These are phyloP conservation scores for Chelonus insularis DNA, from an alignment of 1,140 invertebrate genomes.

Conservation along the genomic window DNA sequence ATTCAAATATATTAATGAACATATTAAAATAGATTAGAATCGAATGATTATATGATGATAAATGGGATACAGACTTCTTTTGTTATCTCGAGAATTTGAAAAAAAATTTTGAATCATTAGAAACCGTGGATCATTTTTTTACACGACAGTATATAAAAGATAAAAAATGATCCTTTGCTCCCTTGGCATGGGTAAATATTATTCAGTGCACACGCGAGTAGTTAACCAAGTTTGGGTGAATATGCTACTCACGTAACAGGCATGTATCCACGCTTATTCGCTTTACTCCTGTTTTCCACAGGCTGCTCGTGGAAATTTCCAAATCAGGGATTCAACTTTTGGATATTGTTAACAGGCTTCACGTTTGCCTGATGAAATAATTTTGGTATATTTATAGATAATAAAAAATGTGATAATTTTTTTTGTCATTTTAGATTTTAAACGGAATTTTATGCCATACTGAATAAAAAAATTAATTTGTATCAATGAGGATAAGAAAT, in stretches of 20 bases:
- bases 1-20: too few relatives aligned
- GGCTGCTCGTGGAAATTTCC: neutral
- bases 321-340: conserved; percentile 13
- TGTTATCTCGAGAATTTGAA: too few relatives aligned
- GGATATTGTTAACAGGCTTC: neutral
- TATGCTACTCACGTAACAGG: conserved; percentile 33
- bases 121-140: too few relatives aligned
- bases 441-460: too few relatives aligned
- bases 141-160: neutral
- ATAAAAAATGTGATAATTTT: too few relatives aligned
- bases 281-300: conserved; percentile 30
- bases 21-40: too few relatives aligned
- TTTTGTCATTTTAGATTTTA: too few relatives aligned
- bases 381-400: neutral
- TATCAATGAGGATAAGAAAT: neutral
- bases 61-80: too few relatives aligned
- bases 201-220: conserved; percentile 32
- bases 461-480: conserved; percentile 1
- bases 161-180: conserved; percentile 27
- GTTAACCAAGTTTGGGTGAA: conserved; percentile 29
- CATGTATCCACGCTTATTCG: conserved; percentile 29
- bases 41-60: too few relatives aligned
- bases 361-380: too few relatives aligned
- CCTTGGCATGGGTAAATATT: conserved; percentile 24
- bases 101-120: too few relatives aligned